Base-by-base conservation (phyloP, 2,113 vertebrate species). In the Saccopteryx leptura region DNA sequence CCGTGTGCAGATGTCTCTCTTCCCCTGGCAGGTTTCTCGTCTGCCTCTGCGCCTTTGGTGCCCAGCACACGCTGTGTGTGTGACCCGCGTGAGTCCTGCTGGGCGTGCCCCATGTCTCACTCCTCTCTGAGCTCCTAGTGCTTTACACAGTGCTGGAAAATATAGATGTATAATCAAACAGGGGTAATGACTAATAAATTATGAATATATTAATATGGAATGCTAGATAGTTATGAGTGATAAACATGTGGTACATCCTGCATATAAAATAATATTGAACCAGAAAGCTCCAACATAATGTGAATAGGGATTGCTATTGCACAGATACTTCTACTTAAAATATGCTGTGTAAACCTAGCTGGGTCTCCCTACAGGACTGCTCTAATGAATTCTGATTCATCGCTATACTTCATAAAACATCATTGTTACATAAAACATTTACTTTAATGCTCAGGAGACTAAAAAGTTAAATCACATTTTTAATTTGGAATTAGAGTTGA, bases 391-490 rank as follows among this genome's bases (percentile, higher is more conserved):
- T 18, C 69, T 71, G 33, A 69, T 56, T 46, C 28, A 71, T 84
- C 10, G 9, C 24, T 83, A 28, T 48, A 17, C 39, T 78, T 78
- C 31, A 60, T 50, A 60, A 39, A 72, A 74, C 48, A 65, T 11
- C 12, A 48, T 71, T 93, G 84, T 80, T 84, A 68, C 26, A 54
- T 61, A 85, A 82, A 80, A 65, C 52, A 50, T 50, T 66, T 66
- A 61, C 31, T 46, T 68, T 93, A 71, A 75, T 92, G 90, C 33
- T 94, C 54, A 72, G 12, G 68, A 61, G 11, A 68, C 39, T 88
- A 75, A 88, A 68, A 93, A 66, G 17, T 58, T 50, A 84, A 92
- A 74, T 80, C 69, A 87, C 18, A 87, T 90, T 76, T 86, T 83
- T 15, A n/a, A 76, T 82, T 84, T 79, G 52, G 63, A 89, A 63